A percentile compares a stretch with the other conserved stretches of the same genome.
Evolutionary conservation across 1,140 invertebrate species (phyloP).

Genomic region (Drosophila asahinai): DNA sequence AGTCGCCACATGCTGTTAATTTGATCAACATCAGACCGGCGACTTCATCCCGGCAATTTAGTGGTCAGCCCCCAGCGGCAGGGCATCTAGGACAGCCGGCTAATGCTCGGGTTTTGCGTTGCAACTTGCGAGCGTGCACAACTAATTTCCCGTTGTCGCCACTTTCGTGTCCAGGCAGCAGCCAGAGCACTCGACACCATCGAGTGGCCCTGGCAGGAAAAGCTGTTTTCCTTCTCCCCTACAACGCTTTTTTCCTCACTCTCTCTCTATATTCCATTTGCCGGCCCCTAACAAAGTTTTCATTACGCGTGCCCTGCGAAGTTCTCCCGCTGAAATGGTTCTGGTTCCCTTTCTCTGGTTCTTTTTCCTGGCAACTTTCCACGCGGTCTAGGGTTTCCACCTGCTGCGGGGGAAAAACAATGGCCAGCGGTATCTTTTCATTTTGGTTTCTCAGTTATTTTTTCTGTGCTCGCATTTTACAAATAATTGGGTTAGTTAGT

Average conservation of each 20-base stretch:
- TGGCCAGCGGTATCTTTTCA: conserved; percentile 62
- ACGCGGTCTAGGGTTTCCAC: conserved; percentile 50
- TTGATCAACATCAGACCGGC: conserved; percentile 68
- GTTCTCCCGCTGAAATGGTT: conserved; percentile 33
- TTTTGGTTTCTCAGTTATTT: conserved; percentile 28
- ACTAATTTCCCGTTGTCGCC: conserved; percentile 79
- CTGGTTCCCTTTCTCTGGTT: conserved; percentile 11
- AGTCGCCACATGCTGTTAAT: conserved; percentile 77
- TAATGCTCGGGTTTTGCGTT: conserved; percentile 65
- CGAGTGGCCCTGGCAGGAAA: conserved; percentile 38
- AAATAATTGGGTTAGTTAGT: conserved; percentile 82
- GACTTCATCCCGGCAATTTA: conserved; percentile 76
- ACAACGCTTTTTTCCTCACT: conserved; percentile 17
- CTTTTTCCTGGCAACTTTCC: conserved; percentile 18
- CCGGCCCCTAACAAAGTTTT: conserved; percentile 73
- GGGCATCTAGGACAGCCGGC: conserved; percentile 44
- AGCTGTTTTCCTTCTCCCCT: conserved; percentile 23
- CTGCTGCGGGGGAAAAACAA: conserved; percentile 60
- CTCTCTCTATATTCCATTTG: conserved; percentile 23
- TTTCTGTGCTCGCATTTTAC: conserved; percentile 47
- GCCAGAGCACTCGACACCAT: conserved; percentile 58
- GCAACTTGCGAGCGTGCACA: conserved; percentile 61
- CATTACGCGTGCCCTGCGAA: conserved; percentile 67
- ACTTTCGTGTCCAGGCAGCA: conserved; percentile 41
- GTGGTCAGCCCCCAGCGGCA: conserved; percentile 65